Conservation (phyloP, 1,140 invertebrate species). For the Choristoneura fumiferana region DNA sequence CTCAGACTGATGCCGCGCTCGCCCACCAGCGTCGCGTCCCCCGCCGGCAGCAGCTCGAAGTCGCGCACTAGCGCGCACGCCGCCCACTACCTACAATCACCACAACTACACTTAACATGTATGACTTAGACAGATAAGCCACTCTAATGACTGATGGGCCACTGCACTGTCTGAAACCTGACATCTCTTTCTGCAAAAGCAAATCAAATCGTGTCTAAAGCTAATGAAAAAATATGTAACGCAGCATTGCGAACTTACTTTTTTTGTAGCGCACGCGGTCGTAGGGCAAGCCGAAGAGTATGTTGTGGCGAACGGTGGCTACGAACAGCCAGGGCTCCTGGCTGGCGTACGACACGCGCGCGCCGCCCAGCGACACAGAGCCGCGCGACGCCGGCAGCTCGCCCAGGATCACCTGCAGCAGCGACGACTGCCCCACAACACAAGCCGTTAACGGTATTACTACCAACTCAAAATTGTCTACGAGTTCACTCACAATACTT, state of each 20-base stretch:
- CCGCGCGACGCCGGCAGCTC: slow-evolving; percentile 84
- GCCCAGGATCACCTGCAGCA: slow-evolving; percentile 85
- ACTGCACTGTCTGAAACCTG: too few relatives aligned
- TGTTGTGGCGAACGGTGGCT: slow-evolving; percentile 85
- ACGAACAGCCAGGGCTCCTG: slow-evolving; percentile 90
- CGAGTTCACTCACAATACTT: too few relatives aligned
- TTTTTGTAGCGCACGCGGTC: slow-evolving; percentile 82
- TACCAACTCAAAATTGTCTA: too few relatives aligned
- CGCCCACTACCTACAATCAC: slow-evolving; percentile 65
- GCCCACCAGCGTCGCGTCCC: slow-evolving; percentile 88
- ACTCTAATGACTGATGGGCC: too few relatives aligned
- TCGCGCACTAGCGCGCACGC: slow-evolving; percentile 78
- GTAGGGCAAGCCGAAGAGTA: slow-evolving; percentile 86
- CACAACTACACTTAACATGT: too few relatives aligned
- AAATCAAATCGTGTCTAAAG: too few relatives aligned
- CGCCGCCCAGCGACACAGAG: slow-evolving; percentile 80
- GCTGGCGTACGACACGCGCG: slow-evolving; percentile 83
- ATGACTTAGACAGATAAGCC: too few relatives aligned
- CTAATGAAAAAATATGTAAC: too few relatives aligned
- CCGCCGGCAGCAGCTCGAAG: slow-evolving; percentile 82
- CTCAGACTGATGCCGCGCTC: slow-evolving; percentile 86
- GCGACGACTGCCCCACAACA: slow-evolving; percentile 80
- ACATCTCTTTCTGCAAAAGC: too few relatives aligned
- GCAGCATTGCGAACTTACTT: slow-evolving; percentile 68
- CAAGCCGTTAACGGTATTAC: too few relatives aligned